Base-by-base conservation (phyloP, 2,888 invertebrate species). In the Clepsis dumicolana region DNA sequence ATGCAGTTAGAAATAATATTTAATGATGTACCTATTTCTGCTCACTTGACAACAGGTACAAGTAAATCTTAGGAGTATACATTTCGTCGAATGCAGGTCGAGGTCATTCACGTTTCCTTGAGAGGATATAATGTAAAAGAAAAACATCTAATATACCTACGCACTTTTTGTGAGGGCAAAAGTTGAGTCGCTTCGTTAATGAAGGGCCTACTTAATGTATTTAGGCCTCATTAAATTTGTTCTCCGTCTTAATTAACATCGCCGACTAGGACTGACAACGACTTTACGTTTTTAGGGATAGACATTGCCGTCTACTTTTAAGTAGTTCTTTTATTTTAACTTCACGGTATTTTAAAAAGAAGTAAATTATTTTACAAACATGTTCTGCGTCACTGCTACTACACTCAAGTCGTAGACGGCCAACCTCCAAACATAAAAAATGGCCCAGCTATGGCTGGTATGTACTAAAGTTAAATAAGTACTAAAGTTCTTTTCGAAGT, bases 211-310 rank as follows among this genome's bases (percentile, higher is more conserved):
- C 76, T 82, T 82, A 83, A 83, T 80, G 79, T 83, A 81, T 79
- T 84, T 80, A 80, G 79, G 79, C 75, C 80, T 83, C 81, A 84
- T 83, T 84, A 83, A 78, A 86, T 81, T 80, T 80, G 81, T 81
- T 81, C 79, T 76, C 74, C 79, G 80, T 83, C 83, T 85, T 86
- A 85, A 87, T 87, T 86, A 85, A 75, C 72, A 69, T 73, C 72
- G 70, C 69, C 70, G 60, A 73, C 54, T 53, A 68, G 70, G 60
- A 69, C 64, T 57, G 63, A 65, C 59, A 50, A 61, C 52, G 56
- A 52, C 63, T 66, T 66, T 70, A 66, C 57, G 63, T 64, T 57
- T 70, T 71, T 70, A 61, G 54, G 27, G 62, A 35, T 32, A 60
- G 52, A 53, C 61, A 29, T 4, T 27, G 16, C 16, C 7, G 56